Evolutionary conservation across 2,113 vertebrate species (phyloP), one percentile per base, ranked within the genome.

Genomic region (Piprites chloris): DNA sequence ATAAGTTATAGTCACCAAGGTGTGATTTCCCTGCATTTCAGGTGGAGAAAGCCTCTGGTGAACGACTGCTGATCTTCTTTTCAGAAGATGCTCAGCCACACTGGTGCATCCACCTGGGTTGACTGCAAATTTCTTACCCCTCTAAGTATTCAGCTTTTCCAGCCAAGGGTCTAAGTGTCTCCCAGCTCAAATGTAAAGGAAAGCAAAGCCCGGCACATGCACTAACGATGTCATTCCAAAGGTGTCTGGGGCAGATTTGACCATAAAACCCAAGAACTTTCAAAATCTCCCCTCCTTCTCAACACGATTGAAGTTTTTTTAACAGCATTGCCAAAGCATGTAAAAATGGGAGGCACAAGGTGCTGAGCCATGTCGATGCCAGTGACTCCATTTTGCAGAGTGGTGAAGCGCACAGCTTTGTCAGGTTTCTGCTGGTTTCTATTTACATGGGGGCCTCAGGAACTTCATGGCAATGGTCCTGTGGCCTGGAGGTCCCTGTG

Each of bases 51-150:
- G 8, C 23, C 59, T 46, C 14, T 35, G 26, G 16, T 59, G 42
- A 93, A 46, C 16, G 21, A 46, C 0, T 2, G 27, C 33, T 69
- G 67, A 63, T 46, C 65, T 83, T 68, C 44, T 21, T 68, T 55
- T 28, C 15, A n/a, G 49, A 79, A 80, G 58, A 55, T 33, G 35
- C 21, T 50, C 63, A 67, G 23, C 10, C 56, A 85, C 52, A 72
- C 10, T 2, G 0, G 11, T 17, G 3, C 3, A 0, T 62, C 55
- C 41, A 28, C 33, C 39, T 77, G 28, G 5, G 12, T 14, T 69
- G 46, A 24, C 14, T 12, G 28, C 21, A 55, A 61, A 76, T 80
- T 79, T 77, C 41, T 73, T 35, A 17, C 19, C 8, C 5, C 5
- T 65, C 33, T 47, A 35, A 47, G 11, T 47, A 68, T 27, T 71